Conservation (phyloP, 2,113 vertebrate species). For the human region DNA sequence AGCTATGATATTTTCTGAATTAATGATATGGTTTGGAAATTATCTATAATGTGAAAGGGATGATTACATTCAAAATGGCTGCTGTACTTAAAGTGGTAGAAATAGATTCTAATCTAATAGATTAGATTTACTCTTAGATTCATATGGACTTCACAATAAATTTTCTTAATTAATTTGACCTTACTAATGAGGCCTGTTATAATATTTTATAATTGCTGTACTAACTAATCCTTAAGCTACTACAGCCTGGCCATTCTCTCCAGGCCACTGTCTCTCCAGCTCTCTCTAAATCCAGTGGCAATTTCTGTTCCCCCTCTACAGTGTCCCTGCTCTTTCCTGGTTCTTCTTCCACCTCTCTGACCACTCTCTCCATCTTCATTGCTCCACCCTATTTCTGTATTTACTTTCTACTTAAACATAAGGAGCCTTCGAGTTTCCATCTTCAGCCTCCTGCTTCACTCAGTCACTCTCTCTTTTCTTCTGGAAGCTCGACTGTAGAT, state of each 20-base stretch:
- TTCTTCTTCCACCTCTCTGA: not conserved
- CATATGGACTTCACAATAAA: not conserved
- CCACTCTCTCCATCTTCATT: not conserved
- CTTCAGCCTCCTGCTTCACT: not conserved
- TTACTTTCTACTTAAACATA: not conserved
- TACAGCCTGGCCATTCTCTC: not conserved
- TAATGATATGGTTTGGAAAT: not conserved
- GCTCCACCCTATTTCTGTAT: not conserved
- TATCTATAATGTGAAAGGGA: not conserved
- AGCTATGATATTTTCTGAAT: not conserved
- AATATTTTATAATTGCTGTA: not conserved
- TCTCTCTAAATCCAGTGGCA: not conserved
- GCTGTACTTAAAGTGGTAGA: not conserved
- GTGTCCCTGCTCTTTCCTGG: not conserved
- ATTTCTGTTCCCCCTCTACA: not conserved
- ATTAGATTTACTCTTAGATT: not conserved
- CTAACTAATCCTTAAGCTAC: fast-evolving
- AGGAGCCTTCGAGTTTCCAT: not conserved
- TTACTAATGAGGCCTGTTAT: not conserved
- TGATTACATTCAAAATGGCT: not conserved
- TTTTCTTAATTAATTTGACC: not conserved
- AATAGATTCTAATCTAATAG: not conserved
- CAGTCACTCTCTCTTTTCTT: not conserved
- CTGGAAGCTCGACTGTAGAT: not conserved
- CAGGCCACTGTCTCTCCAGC: not conserved